Percentiles rank a stretch among this genome's conserved stretches.
These are phyloP conservation scores for Oxygymnocypris stewartii DNA, from an alignment of 2,113 vertebrate species.

Conservation along the genomic window DNA sequence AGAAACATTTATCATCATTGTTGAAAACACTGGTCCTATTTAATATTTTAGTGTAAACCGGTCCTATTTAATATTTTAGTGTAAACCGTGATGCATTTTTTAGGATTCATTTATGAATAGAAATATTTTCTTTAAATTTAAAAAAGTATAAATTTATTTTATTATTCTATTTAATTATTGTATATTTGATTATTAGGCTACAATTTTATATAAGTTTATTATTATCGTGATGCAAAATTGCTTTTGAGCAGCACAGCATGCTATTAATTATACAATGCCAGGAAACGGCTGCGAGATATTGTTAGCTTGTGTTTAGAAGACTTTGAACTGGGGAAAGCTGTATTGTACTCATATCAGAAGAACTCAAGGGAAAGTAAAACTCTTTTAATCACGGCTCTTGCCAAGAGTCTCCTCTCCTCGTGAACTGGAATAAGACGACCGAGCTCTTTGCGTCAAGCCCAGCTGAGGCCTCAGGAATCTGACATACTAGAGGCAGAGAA, in stretches of 20 bases:
- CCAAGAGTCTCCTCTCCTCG: constrained; percentile 18
- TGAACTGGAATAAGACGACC: constrained; percentile 4
- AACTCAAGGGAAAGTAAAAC: constrained; percentile 25
- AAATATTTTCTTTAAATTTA: not conserved
- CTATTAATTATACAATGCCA: not conserved
- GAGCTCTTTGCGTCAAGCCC: not conserved
- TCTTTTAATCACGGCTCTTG: constrained; percentile 23
- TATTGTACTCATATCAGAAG: constrained; percentile 14
- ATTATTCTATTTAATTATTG: not conserved
- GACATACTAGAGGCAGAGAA: constrained; percentile 9
- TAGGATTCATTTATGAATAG: not conserved
- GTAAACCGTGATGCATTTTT: not conserved
- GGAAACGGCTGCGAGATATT: not conserved
- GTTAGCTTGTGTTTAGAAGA: not conserved
- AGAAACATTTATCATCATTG: not conserved
- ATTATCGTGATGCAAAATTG: not conserved
- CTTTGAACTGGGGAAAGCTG: constrained; percentile 28
- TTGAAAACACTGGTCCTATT: not conserved
- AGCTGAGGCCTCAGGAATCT: constrained; percentile 15
- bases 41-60: not conserved
- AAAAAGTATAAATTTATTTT: not conserved
- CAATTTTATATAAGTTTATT: not conserved
- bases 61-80: not conserved
- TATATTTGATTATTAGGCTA: not conserved
- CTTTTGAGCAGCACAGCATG: not conserved